Base-by-base conservation (phyloP, 2,888 invertebrate genomes). In the Apodemia duryi region DNA sequence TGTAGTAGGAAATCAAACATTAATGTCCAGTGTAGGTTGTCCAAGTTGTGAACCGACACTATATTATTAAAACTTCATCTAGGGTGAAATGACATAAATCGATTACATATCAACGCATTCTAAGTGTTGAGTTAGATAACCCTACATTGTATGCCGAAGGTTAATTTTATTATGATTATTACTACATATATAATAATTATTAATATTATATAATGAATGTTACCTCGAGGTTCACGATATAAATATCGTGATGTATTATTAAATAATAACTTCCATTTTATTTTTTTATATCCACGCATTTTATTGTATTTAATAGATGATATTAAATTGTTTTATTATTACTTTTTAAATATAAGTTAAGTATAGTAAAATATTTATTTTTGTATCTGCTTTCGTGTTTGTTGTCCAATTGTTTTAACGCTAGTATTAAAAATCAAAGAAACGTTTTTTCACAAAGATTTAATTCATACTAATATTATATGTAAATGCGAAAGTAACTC, bases 291-390 rank as follows among this genome's bases (percentile, higher is more conserved):
- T 54, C 29, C 28, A 7, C 29, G 54, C 28, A 54, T 54, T 54
- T 54, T 28, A 54, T 54, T 54, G 4, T 52, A 52, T 52, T 52
- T 9, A 52, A 52, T 28, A 52, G 43, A 11, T 54, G 54, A 54
- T 54, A 29, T 28, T 9, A 10, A 28, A 54, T 10, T 29, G 29
- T 54, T 54, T 54, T 52, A 21, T 52, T 28, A 52, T 52, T 5
- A 21, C 28, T 52, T 54, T 29, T 54, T 29, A 9, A 54, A 52
- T 52, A 11, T 41, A 63, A 38, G 63, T 38, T 51, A 13, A 63
- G 35, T 28, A 54, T 9, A 51, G 52, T 52, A 21, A 52, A 52
- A 6, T 21, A 51, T 13, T 21, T 62, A 43, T 63, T 62, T 29
- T 63, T 38, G 9, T 38, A 38, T 38, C 9, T 9, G 0, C 38